A percentile compares a stretch with the other conserved stretches of the same genome.
Evolutionary conservation across 2,888 invertebrate genomes (phyloP).

Genomic region (Fissipunctia ypsillon): DNA sequence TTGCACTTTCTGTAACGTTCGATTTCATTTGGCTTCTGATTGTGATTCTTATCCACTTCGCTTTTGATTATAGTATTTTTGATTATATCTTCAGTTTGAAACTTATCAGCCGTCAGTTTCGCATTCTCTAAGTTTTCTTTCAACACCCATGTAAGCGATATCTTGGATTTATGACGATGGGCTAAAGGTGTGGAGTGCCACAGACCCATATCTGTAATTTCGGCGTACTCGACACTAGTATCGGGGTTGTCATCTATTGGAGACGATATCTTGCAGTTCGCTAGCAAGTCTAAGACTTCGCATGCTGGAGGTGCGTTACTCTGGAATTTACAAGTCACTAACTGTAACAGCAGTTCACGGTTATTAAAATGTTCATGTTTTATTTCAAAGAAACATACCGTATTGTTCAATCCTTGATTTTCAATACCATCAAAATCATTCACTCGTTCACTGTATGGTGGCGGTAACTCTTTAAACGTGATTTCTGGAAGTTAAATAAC

Average conservation of each 20-base stretch:
- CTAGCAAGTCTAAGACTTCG: slow-evolving; percentile 84
- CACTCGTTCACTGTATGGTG: slow-evolving; percentile 84
- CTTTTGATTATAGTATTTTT: slow-evolving; percentile 68
- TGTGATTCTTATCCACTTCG: slow-evolving; percentile 73
- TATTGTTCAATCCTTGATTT: slow-evolving; percentile 69
- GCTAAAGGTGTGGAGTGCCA: slow-evolving; percentile 88
- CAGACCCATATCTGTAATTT: slow-evolving; percentile 87
- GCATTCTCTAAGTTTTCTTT: slow-evolving; percentile 91
- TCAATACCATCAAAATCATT: slow-evolving; percentile 68
- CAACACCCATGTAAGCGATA: slow-evolving; percentile 94
- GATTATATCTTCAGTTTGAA: slow-evolving; percentile 70
- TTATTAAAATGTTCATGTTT: slow-evolving; percentile 42
- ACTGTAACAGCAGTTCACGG: slow-evolving; percentile 35
- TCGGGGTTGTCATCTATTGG: slow-evolving; percentile 71
- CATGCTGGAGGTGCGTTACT: slow-evolving; percentile 73
- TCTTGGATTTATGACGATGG: slow-evolving; percentile 90
- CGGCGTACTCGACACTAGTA: slow-evolving; percentile 83
- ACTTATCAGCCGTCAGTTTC: slow-evolving; percentile 74
- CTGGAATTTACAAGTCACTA: slow-evolving; percentile 71
- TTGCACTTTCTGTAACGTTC: slow-evolving; percentile 79
- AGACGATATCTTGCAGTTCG: slow-evolving; percentile 80
- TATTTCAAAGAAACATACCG: slow-evolving; percentile 70
- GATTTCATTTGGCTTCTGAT: slow-evolving; percentile 75
- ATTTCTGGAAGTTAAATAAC: slow-evolving; percentile 81
- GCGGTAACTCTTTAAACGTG: slow-evolving; percentile 84